Evolutionary conservation across 2,888 invertebrate genomes (phyloP), one percentile per base, ranked within the genome.

Genomic region (Rhogogaster chlorosoma): DNA sequence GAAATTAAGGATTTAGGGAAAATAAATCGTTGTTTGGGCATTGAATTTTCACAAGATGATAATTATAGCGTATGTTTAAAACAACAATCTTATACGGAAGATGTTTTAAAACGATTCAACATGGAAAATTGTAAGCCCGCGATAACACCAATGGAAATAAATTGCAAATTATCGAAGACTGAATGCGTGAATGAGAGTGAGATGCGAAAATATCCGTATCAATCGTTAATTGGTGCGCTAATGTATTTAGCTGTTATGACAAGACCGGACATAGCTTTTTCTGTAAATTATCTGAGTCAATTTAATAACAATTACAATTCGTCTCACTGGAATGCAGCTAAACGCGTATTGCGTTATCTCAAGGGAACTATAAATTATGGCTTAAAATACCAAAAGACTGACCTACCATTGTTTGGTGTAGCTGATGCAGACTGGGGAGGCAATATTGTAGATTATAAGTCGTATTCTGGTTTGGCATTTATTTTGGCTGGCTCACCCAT

Each of bases 191-290:
- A 70, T 29, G 64, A 45, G 10, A 38, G 32, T 7, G 84, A 75
- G 45, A 86, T 86, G 85, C 12, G 15, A 7, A 70, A 83, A 61
- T 85, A 84, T 42, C 89, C 87, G 3, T 88, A 87, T 49, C 86
- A 86, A 29, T 45, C 86, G 15, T 67, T 88, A 22, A 85, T 89
- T 61, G 88, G 89, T 22, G 36, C 84, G 18, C 71, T 89, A 5
- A 32, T 89, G 18, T 89, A 86, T 53, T n/a, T 88, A 2, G 84
- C 88, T 0, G 36, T 83, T 12, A 64, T 53, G 26, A 86, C 88
- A 3, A 53, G 89, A 7, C 88, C 88, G 22, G 89, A 89, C 73
- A 87, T 89, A 32, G 53, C 86, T 6, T 88, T 42, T 86, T 84
- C 88, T 0, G 86, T 87, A 0, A 26, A 64, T 22, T 83, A 77